Conservation (phyloP, 2,113 vertebrate genomes). For the Amazona guildingii region DNA sequence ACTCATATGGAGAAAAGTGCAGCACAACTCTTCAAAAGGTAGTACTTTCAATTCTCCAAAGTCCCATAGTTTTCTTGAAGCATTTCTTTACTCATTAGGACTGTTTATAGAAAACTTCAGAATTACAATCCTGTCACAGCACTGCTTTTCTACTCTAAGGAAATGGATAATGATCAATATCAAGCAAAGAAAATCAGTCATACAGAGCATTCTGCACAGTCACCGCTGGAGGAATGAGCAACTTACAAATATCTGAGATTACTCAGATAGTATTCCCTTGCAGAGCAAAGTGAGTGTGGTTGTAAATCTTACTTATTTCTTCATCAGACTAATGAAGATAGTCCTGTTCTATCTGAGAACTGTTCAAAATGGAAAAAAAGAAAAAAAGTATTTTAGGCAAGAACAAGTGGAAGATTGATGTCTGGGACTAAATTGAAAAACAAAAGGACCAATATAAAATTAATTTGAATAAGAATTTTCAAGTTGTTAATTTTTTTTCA, state of each 20-base stretch:
- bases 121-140: rapidly evolving
- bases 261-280: background rate
- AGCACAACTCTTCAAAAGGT: background rate
- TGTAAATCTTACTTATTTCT: background rate
- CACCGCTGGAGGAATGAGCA: background rate
- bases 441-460: background rate
- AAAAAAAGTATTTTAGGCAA: background rate
- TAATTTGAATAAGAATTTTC: background rate
- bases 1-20: background rate
- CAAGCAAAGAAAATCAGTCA: background rate
- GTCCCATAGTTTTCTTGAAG: background rate
- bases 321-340: background rate
- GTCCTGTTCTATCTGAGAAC: background rate
- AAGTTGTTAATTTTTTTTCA: background rate
- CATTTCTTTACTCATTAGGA: background rate
- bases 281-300: background rate
- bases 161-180: background rate
- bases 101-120: background rate
- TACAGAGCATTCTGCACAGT: background rate
- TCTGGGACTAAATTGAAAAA: background rate
- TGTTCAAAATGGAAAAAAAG: background rate
- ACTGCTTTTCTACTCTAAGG: background rate
- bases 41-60: background rate
- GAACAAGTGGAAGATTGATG: background rate
- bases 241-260: background rate